Conservation (phyloP, 2,113 vertebrate species). For the Odontophorus gujanensis region DNA sequence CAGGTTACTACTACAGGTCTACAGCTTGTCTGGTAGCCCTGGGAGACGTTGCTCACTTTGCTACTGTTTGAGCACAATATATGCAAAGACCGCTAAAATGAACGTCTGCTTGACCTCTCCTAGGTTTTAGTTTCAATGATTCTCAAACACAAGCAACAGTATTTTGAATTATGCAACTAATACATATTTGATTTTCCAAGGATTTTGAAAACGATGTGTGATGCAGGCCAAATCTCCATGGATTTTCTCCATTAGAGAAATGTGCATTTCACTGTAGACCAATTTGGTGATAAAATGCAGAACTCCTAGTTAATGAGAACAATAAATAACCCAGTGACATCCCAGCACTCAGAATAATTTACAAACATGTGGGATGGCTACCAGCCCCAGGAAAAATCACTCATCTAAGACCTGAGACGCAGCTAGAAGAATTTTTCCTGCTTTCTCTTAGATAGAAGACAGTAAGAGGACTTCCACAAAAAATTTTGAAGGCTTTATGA, state of each 20-base stretch:
- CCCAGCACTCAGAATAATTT: background rate
- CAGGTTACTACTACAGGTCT: background rate
- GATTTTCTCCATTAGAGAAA: background rate
- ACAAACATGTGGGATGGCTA: background rate
- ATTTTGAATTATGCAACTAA: background rate
- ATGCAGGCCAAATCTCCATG: background rate
- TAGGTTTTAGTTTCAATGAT: background rate
- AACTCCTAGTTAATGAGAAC: background rate
- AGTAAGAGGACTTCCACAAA: background rate
- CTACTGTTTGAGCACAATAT: background rate
- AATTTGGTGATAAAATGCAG: background rate
- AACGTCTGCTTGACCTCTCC: background rate
- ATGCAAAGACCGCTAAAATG: background rate
- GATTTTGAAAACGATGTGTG: background rate
- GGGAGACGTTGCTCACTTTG: background rate
- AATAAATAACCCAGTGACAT: background rate
- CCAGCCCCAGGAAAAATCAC: background rate
- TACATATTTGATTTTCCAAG: background rate
- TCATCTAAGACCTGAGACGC: background rate
- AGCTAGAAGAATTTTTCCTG: background rate
- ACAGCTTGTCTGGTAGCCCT: background rate
- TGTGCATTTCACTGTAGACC: background rate
- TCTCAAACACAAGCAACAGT: background rate
- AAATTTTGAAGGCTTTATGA: background rate
- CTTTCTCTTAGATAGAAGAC: background rate